Evolutionary conservation across 2,797 vertebrate genomes (phyloP).

Genomic region (Molossus molossus): DNA sequence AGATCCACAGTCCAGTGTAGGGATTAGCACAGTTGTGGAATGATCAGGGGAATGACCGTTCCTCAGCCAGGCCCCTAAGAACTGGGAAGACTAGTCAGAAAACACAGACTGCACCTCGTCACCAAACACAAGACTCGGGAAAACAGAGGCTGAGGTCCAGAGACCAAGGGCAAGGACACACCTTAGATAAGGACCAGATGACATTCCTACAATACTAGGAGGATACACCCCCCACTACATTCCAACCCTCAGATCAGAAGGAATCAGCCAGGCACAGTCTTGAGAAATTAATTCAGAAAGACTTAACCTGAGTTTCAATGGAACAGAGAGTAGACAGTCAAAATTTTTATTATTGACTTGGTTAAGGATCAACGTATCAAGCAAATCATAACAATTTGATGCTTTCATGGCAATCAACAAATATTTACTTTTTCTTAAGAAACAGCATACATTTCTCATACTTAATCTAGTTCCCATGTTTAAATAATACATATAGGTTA

Average conservation of each 20-base stretch:
- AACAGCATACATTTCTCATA: neutral
- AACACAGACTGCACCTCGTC: neutral
- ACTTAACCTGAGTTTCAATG: neutral
- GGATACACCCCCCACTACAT: rapidly evolving
- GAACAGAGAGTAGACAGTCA: neutral
- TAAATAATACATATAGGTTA: neutral
- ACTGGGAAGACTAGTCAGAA: neutral
- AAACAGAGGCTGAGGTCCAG: neutral
- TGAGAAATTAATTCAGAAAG: neutral
- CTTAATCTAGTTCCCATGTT: neutral
- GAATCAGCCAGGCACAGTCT: neutral
- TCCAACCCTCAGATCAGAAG: neutral
- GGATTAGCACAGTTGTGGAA: neutral
- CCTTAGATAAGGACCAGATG: neutral
- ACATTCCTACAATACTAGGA: neutral
- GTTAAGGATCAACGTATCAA: neutral
- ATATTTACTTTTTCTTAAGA: neutral
- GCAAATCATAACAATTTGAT: neutral
- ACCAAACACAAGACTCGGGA: neutral
- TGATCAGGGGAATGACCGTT: neutral
- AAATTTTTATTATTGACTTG: neutral
- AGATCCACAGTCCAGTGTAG: neutral
- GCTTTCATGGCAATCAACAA: neutral
- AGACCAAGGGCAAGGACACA: neutral
- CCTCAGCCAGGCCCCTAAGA: neutral